Base-by-base conservation (phyloP, 2,888 invertebrate species). In the Melangyna quadrimaculata region DNA sequence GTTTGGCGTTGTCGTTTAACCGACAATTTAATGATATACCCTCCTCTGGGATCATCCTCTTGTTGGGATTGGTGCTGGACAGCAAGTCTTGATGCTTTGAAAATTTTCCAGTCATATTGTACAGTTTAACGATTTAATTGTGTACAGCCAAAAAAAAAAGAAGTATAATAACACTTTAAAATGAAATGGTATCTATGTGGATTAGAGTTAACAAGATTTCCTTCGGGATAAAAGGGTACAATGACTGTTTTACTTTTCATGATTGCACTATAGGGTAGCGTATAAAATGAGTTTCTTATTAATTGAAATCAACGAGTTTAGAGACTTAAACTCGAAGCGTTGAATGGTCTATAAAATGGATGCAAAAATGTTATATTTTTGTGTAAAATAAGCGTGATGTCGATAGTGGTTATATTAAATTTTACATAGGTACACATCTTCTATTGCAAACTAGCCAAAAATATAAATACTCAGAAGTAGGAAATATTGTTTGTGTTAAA, bases 121-220 rank as follows among this genome's bases (percentile, higher is more conserved):
- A 43, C 51, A 79, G 65, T 79, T 84, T 79, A 79, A 65, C 79
- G 71, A 61, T 84, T 84, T 80, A 84, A 84, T 84, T 80, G 71
- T 55, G 65, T 45, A 57, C 45, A 65, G 29, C 27, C 29, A 17
- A 22, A 57, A 7, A 57, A 37, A 55, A 48, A 75, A 72, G 37
- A 70, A 57, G n/a, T 32, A 29, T n/a, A 12, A 43, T 17, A 65
- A 63, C 69, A 59, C 37, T 70, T 55, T 65, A 65, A 35, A 74
- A 48, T 70, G 32, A 70, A 67, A 67, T 74, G 51, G 57, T 35
- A 48, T 59, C 59, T 37, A 35, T 63, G 65, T 51, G 63, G 71
- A 71, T 37, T 82, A 61, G 73, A 71, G 79, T 77, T 84, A 84
- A 84, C 67, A 84, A 80, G 84, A 69, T 82, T 72, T 78, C 72